Conservation (phyloP, 2,888 invertebrate genomes). For the Melanostoma scalare region DNA sequence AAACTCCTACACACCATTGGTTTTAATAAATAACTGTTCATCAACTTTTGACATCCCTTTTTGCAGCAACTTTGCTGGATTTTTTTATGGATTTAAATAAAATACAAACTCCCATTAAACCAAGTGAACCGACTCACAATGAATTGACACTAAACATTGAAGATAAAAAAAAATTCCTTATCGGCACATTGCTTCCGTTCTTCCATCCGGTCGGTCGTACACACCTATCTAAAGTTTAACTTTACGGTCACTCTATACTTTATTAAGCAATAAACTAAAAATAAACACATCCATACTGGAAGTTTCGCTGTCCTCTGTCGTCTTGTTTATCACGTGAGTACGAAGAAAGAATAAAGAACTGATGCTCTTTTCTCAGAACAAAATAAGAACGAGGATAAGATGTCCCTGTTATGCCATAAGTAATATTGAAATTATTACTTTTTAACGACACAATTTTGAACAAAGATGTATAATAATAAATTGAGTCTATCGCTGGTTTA, state of each 20-base stretch:
- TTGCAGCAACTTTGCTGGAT: too few species aligned
- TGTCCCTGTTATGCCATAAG: conserved; percentile 5
- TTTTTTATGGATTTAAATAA: too few species aligned
- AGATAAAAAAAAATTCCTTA: conserved; percentile 8
- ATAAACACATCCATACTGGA: conserved; percentile 19
- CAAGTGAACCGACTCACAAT: neutral
- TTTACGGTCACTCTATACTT: conserved; percentile 62
- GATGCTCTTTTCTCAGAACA: too few species aligned
- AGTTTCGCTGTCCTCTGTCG: neutral
- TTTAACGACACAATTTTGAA: conserved; percentile 39
- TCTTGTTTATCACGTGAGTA: conserved; percentile 15
- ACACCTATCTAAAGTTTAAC: conserved; percentile 56
- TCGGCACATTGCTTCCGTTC: conserved; percentile 16
- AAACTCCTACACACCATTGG: too few species aligned
- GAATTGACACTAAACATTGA: conserved; percentile 18
- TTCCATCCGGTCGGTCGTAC: conserved; percentile 19
- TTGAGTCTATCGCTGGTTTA: neutral
- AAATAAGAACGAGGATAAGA: conserved; percentile 15
- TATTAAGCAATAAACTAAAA: conserved; percentile 45
- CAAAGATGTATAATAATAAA: conserved; percentile 45
- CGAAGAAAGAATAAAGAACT: neutral
- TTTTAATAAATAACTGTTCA: too few species aligned
- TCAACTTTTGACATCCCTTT: too few species aligned
- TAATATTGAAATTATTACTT: conserved; percentile 18
- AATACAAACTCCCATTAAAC: neutral